Evolutionary conservation across 2,113 vertebrate species (phyloP).

Genomic region (Rallus limicola): DNA sequence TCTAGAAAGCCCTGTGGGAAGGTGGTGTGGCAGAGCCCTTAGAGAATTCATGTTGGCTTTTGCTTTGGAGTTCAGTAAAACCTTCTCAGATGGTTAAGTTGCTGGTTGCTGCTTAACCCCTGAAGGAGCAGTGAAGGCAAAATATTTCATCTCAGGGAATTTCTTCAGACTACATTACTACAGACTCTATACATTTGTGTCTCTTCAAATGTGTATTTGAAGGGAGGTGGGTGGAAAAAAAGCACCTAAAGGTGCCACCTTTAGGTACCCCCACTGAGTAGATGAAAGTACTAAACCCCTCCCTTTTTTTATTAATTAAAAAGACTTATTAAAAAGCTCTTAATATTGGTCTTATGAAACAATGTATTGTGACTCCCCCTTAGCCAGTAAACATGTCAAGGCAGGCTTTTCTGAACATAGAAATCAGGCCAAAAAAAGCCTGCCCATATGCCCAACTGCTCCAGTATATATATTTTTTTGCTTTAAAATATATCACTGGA

Average conservation of each 20-base stretch:
- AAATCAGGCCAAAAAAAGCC: neutral
- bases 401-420: neutral
- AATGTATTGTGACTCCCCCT: neutral
- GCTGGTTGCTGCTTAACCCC: neutral
- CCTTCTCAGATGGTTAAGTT: neutral
- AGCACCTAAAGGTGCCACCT: neutral
- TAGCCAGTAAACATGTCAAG: neutral
- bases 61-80: neutral
- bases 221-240: neutral
- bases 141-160: neutral
- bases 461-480: neutral
- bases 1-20: neutral
- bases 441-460: neutral
- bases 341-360: neutral
- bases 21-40: neutral
- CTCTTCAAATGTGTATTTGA: neutral
- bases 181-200: neutral
- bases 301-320: too few relatives aligned
- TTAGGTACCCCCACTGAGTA: neutral
- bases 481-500: neutral
- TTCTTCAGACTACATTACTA: too few relatives aligned
- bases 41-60: neutral
- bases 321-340: neutral
- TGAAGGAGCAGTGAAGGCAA: neutral
- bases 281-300: neutral